Evolutionary conservation across 2,797 vertebrate species (phyloP).

Genomic region (Pseudochirops corinnae): DNA sequence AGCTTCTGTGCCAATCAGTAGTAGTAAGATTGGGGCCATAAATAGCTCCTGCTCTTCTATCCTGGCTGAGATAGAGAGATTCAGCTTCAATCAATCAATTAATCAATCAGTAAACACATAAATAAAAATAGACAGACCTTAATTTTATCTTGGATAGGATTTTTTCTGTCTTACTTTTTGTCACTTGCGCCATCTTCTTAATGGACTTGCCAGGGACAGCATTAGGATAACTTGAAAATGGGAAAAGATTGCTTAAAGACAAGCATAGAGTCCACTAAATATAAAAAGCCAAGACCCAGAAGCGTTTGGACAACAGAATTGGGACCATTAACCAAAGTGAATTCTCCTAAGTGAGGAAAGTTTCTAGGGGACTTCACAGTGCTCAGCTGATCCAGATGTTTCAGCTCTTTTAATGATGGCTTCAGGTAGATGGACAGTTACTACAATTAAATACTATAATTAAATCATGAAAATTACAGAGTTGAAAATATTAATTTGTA

Average conservation of each 20-base stretch:
- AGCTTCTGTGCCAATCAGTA: background rate
- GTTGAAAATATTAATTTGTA: background rate
- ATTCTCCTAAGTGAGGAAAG: background rate
- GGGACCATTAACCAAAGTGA: background rate
- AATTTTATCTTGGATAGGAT: background rate
- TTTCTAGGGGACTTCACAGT: background rate
- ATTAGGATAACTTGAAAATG: background rate
- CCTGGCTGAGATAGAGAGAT: background rate
- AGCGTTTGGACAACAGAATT: background rate
- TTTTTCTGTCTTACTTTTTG: background rate
- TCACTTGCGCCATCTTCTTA: background rate
- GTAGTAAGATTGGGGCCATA: background rate
- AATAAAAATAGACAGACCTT: background rate
- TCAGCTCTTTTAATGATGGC: background rate
- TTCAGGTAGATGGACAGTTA: background rate
- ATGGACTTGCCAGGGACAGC: background rate
- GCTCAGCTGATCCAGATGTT: background rate
- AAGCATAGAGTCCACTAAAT: background rate
- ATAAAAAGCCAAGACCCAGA: background rate
- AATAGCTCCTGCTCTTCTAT: background rate
- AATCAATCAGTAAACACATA: background rate
- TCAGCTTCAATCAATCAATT: background rate
- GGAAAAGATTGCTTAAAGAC: background rate
- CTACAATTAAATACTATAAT: background rate
- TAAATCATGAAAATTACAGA: background rate